Evolutionary conservation across 1,140 invertebrate species (phyloP).

Genomic region (Drosophila ambigua): DNA sequence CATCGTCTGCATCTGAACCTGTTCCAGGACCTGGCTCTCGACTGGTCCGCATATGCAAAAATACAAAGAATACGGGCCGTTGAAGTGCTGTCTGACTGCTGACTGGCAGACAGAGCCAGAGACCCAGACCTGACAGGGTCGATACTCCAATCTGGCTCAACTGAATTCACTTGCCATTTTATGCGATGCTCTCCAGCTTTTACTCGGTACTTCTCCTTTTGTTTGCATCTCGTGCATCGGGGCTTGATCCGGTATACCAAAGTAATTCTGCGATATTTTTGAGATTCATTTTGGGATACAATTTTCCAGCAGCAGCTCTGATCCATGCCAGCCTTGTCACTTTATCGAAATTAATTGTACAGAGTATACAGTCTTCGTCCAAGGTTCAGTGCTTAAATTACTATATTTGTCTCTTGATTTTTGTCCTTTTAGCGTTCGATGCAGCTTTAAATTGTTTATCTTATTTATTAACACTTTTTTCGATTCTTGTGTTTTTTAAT

Average conservation of each 20-base stretch:
- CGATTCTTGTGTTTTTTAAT: slow-evolving; percentile 67
- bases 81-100: neutral
- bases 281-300: too few relatives aligned
- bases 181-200: neutral
- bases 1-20: slow-evolving; percentile 18
- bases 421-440: slow-evolving; percentile 40
- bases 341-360: neutral
- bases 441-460: slow-evolving; percentile 55
- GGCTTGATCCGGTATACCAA: too few relatives aligned
- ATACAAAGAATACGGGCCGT: slow-evolving; percentile 1
- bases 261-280: neutral
- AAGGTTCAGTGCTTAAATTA: neutral
- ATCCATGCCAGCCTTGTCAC: too few relatives aligned
- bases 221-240: too few relatives aligned
- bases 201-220: too few relatives aligned
- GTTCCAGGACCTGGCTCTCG: slow-evolving; percentile 32
- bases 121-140: neutral
- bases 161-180: slow-evolving; percentile 6
- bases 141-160: neutral
- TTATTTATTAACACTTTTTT: slow-evolving; percentile 48
- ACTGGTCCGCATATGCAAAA: slow-evolving; percentile 39
- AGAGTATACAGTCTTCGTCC: slow-evolving; percentile 8
- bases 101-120: neutral
- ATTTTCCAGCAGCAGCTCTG: neutral
- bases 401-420: slow-evolving; percentile 47